Evolutionary conservation across 2,888 invertebrate genomes (phyloP), one percentile per base, ranked within the genome.

Genomic region (Sminthurides aquaticus): DNA sequence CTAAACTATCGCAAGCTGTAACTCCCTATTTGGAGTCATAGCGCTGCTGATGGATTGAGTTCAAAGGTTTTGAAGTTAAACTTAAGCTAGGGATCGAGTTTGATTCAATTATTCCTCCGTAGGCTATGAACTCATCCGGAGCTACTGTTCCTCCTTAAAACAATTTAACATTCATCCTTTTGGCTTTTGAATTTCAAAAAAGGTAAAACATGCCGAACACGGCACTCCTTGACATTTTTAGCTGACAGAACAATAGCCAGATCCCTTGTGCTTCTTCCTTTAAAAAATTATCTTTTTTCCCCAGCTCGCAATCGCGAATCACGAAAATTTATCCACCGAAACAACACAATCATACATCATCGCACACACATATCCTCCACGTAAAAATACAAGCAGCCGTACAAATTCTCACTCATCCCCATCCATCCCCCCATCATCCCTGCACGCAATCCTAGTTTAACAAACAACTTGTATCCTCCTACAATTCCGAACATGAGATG

Each of bases 231-330:
- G 64, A 60, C 66, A 64, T 66, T 69, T 65, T 60, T 62, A 52
- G 54, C 55, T 69, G 69, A 69, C 69, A 69, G 69, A 67, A 69
- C 69, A 69, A 69, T 69, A 65, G 69, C 54, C 56, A 64, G 55
- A 62, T 60, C 49, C 60, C 61, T 34, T 34, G 43, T 34, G 43
- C 5, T 34, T 34, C 43, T 34, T 5, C 43, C 43, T 15, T 15
- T 34, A 11, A 34, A 34, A 34, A 34, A 34, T 34, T 34, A 34
- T 34, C 61, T 48, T 67, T 67, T 67, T 67, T 64, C 49, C 62
- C 62, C 64, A 62, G 65, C 64, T 65, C 66, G 60, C 63, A 64
- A 34, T 15, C 43, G 61, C 60, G 54, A 61, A 60, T 55, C 29
- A 57, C 49, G 57, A 59, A 63, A 29, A 59, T 20, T 49, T 59